phyloP scores from a whole-genome alignment of 2,113 vertebrate genomes.

The Macquaria ambigua region DNA sequence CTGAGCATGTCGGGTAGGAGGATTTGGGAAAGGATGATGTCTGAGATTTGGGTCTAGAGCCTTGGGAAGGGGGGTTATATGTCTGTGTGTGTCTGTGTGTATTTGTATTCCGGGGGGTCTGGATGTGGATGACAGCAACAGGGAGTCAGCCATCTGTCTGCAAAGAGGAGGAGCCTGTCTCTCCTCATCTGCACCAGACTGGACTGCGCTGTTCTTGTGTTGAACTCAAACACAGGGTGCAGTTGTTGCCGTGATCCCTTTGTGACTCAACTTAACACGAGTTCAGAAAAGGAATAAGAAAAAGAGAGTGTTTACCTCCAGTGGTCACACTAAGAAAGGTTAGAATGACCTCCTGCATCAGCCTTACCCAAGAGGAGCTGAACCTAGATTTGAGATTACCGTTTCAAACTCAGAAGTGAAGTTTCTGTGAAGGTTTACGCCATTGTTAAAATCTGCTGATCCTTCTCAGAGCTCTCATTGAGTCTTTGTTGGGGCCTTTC shows the following conservation, averaged over 20 bases:
- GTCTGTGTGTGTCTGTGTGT: not conserved
- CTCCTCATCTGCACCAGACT: not conserved
- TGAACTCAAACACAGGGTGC: not conserved
- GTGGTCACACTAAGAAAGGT: not conserved
- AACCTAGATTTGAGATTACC: not conserved
- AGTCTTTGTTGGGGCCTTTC: slow-evolving; percentile 44
- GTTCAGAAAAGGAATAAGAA: not conserved
- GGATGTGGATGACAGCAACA: slow-evolving; percentile 14
- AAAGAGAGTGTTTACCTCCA: not conserved
- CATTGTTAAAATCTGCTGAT: slow-evolving; percentile 27
- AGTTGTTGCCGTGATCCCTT: slow-evolving; percentile 11
- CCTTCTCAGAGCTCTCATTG: slow-evolving; percentile 9
- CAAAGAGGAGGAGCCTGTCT: slow-evolving; percentile 21
- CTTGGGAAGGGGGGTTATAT: not conserved
- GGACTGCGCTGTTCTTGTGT: not conserved
- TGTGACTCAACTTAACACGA: slow-evolving; percentile 7
- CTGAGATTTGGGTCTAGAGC: slow-evolving; percentile 34
- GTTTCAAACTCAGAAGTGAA: not conserved
- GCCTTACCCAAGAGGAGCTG: not conserved
- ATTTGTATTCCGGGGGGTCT: not conserved
- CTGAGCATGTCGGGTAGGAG: not conserved
- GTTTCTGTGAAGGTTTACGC: slow-evolving; percentile 1
- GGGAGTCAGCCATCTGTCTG: slow-evolving; percentile 51
- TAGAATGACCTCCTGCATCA: not conserved
- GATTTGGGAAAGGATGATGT: slow-evolving; percentile 54